Evolutionary conservation across 2,797 vertebrate genomes (phyloP).

Genomic region (Microhierax caerulescens): DNA sequence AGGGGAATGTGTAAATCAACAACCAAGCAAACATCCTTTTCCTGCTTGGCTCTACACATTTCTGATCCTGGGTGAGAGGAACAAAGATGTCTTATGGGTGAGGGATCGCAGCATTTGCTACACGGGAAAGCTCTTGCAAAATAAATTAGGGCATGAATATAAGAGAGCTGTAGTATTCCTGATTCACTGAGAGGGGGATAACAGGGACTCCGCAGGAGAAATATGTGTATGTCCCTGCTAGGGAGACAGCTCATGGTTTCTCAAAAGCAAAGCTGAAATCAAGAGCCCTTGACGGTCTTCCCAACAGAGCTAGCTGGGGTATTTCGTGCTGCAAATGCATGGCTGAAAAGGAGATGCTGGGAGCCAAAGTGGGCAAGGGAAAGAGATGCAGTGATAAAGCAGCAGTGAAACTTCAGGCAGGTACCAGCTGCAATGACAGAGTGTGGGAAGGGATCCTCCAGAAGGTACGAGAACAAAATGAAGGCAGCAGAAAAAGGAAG

Average conservation of each 20-base stretch:
- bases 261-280: neutral
- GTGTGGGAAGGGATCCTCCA: neutral
- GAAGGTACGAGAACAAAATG: neutral
- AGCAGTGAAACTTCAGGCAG: neutral
- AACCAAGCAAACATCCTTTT: neutral
- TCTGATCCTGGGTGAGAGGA: neutral
- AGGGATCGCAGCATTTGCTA: neutral
- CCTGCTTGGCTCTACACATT: neutral
- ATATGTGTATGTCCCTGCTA: neutral
- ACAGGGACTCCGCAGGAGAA: neutral
- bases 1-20: neutral
- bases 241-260: neutral
- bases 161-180: neutral
- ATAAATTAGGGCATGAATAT: neutral
- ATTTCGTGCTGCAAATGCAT: accelerated
- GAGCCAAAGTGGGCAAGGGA: neutral
- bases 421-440: neutral
- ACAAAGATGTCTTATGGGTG: neutral
- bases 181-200: neutral
- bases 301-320: neutral
- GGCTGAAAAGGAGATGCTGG: neutral
- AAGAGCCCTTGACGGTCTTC: neutral
- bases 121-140: neutral
- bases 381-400: neutral
- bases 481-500: neutral